Evolutionary conservation across 92 coral and sea anemone genomes (phyloP), one percentile per base, ranked within the genome.

Genomic region (Porites lobata): DNA sequence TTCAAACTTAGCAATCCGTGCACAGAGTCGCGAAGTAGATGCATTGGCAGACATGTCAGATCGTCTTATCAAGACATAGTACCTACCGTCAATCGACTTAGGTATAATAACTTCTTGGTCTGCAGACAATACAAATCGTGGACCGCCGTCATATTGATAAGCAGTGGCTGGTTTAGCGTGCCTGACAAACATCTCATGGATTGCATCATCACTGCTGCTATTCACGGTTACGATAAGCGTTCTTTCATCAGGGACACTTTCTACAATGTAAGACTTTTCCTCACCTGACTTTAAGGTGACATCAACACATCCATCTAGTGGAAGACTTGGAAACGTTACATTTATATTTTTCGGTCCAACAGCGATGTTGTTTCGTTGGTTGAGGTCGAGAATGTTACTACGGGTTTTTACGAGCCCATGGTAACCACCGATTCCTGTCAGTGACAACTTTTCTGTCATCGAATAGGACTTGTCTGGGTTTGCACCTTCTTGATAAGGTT

Each of bases 341-440:
- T 92, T 87, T 76, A 93, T 78, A 78, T 85, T 66, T 26, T 64
- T 90, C 9, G 94, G 85, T 0, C 95, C 93, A 9, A 91, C 87
- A 20, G 88, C 95, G 47, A 94, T 84, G 72, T 94, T 94, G 62
- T 94, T 94, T 71, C 79, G 74, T 10, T 77, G 96, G 56, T 82
- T 75, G 3, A 72, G 80, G 75, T 94, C 98, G 24, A 91, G 87
- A 79, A 90, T 87, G 82, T 94, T 94, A 76, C 95, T 90, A 19
- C 98, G 98, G 21, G 94, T 94, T 85, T 89, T 94, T 20, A 94
- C 90, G 26, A 94, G 92, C 22, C 94, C 82, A 64, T 80, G 93
- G 69, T 92, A 94, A 19, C 76, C 79, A 47, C 98, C 95, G 76
- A 85, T 70, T 19, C 85, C 80, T 50, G 89, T 66, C 63, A 94